Conservation (phyloP, 2,113 vertebrate genomes). For the Chaetorhynchus papuensis region DNA sequence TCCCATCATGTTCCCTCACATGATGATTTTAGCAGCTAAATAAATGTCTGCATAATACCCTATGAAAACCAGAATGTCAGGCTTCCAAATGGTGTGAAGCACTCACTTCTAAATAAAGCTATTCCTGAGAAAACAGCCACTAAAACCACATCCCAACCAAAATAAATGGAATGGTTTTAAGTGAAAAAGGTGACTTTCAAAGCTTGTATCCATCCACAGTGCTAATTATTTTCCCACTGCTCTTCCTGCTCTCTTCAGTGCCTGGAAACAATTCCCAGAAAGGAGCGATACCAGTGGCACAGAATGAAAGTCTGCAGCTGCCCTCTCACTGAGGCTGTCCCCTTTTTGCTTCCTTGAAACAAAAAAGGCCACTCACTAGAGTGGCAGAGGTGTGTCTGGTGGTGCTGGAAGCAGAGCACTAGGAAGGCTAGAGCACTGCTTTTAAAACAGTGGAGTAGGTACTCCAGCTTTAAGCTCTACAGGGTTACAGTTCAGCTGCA, state of each 20-base stretch:
- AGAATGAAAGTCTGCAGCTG: neutral
- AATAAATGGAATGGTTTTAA: neutral
- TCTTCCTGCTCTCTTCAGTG: neutral
- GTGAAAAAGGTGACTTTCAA: neutral
- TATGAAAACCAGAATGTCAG: neutral
- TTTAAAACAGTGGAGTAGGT: neutral
- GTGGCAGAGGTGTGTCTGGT: constrained; percentile 12
- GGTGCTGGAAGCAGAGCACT: neutral
- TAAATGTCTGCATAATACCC: neutral
- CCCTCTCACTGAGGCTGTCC: neutral
- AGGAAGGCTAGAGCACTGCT: neutral
- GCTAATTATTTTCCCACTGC: neutral
- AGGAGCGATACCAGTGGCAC: neutral
- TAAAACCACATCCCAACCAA: neutral
- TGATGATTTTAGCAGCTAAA: constrained; percentile 1
- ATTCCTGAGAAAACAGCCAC: constrained; percentile 29
- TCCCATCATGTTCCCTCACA: neutral
- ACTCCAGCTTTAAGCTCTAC: neutral
- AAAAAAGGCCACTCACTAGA: neutral
- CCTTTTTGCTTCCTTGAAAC: neutral
- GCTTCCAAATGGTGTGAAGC: neutral
- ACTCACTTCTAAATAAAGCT: neutral
- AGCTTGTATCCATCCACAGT: neutral
- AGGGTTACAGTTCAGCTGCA: constrained; percentile 32
- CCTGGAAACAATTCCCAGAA: neutral